These are phyloP conservation scores for Drosophila nigricruria DNA, from an alignment of 2,888 invertebrate species.

Conservation along the genomic window DNA sequence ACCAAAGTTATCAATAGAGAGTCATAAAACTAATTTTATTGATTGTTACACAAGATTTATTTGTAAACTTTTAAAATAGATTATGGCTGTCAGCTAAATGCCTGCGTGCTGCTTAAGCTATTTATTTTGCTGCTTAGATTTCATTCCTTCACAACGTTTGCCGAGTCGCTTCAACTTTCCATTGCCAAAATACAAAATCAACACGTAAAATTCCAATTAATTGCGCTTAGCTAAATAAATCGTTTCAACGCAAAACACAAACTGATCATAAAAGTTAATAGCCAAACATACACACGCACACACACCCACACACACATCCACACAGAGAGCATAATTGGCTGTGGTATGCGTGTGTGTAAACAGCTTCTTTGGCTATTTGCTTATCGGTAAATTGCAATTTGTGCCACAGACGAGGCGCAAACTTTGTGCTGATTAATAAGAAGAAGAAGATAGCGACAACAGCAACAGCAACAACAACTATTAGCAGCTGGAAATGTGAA, in stretches of 20 bases:
- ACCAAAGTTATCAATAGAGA: neutral
- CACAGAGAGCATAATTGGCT: conserved; percentile 56
- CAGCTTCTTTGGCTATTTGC: conserved; percentile 78
- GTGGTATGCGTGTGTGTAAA: conserved; percentile 66
- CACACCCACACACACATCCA: neutral
- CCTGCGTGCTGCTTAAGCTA: neutral
- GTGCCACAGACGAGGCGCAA: conserved; percentile 42
- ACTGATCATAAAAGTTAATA: conserved; percentile 81
- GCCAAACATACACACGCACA: conserved; percentile 48
- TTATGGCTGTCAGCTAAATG: conserved; percentile 2
- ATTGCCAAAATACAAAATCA: conserved; percentile 64
- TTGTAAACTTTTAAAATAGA: conserved; percentile 9
- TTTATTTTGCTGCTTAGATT: conserved; percentile 7
- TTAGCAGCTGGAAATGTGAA: conserved; percentile 19
- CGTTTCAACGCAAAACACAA: conserved; percentile 81
- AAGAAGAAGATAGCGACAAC: conserved; percentile 37
- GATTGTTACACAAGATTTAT: conserved; percentile 3
- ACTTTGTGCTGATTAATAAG: conserved; percentile 77
- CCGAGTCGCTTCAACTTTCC: conserved; percentile 15
- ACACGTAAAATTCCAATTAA: conserved; percentile 82
- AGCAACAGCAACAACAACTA: conserved; percentile 31
- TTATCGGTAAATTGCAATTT: conserved; percentile 80
- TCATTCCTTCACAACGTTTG: conserved; percentile 20
- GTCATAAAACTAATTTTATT: conserved; percentile 1
- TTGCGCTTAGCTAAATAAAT: conserved; percentile 81